phyloP scores from a whole-genome alignment of 2,797 vertebrate genomes.

The Bryconaethiops microstoma region DNA sequence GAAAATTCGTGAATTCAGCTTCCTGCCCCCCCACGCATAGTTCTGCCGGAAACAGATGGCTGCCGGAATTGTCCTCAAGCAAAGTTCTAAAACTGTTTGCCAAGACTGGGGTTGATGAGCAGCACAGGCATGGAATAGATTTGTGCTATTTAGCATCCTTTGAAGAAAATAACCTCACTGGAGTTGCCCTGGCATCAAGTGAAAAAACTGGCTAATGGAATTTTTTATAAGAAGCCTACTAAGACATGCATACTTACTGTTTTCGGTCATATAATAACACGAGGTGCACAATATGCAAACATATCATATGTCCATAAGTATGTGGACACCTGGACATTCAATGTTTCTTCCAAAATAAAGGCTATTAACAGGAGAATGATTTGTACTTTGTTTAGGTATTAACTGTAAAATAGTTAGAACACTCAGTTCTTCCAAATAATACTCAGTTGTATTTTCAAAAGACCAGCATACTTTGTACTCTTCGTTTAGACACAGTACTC shows the following conservation, averaged over 20 bases:
- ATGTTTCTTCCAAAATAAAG: too few species aligned
- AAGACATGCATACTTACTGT: not conserved
- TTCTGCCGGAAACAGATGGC: constrained; percentile 83
- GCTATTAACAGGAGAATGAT: too few species aligned
- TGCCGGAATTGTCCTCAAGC: constrained; percentile 84
- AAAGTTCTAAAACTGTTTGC: constrained; percentile 74
- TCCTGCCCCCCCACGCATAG: constrained; percentile 71
- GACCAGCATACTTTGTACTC: too few species aligned
- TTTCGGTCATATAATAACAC: constrained; percentile 12
- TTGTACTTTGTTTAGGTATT: too few species aligned
- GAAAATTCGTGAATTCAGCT: constrained; percentile 77
- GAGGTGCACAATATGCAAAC: not conserved
- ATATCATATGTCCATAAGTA: too few species aligned
- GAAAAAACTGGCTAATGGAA: not conserved
- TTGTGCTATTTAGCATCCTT: constrained; percentile 38
- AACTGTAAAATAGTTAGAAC: too few species aligned
- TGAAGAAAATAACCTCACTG: constrained; percentile 5
- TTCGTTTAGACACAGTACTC: too few species aligned
- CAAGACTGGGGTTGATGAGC: constrained; percentile 68
- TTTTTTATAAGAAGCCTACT: not conserved
- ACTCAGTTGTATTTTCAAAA: too few species aligned
- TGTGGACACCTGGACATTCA: too few species aligned
- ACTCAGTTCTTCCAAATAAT: too few species aligned
- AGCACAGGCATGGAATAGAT: constrained; percentile 56
- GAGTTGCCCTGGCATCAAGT: not conserved